phyloP scores from a whole-genome alignment of 2,888 invertebrate species.

The Cheilosia scutellata region DNA sequence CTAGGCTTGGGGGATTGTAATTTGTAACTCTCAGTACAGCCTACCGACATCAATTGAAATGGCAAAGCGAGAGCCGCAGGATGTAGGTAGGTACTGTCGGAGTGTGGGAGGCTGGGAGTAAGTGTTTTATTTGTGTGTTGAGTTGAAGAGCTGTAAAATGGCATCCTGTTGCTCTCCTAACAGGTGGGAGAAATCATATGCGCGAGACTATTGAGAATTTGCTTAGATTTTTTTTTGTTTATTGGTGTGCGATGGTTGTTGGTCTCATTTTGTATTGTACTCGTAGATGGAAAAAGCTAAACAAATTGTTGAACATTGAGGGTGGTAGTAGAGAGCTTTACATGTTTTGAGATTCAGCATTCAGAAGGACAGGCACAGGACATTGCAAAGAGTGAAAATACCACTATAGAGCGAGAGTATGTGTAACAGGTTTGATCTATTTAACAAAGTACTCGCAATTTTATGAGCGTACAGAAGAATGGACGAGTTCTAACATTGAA shows the following conservation, averaged over 20 bases:
- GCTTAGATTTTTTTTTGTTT: not conserved
- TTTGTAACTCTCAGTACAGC: conserved; percentile 7
- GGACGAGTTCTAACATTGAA: conserved; percentile 14
- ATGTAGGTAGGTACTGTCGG: not conserved
- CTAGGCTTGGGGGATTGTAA: not conserved
- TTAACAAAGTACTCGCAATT: conserved; percentile 36
- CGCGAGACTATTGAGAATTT: conserved; percentile 51
- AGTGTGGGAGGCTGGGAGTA: conserved; percentile 1
- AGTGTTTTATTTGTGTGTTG: conserved; percentile 43
- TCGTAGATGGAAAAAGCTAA: conserved; percentile 49
- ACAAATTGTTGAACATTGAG: conserved; percentile 69
- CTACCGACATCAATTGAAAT: not conserved
- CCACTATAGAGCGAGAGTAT: conserved; percentile 9
- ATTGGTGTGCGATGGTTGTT: conserved; percentile 2
- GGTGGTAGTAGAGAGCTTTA: conserved; percentile 14
- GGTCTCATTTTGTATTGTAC: conserved; percentile 26
- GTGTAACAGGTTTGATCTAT: conserved; percentile 72
- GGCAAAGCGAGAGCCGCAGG: not conserved
- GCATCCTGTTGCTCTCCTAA: conserved; percentile 74
- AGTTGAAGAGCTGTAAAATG: conserved; percentile 51
- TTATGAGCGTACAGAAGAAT: conserved; percentile 43
- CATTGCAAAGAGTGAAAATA: not conserved
- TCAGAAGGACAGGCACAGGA: not conserved
- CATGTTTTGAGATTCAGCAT: not conserved
- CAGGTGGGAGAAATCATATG: conserved; percentile 68